Base-by-base conservation (phyloP, 92 coral and sea anemone genomes). In the Ricordea florida region DNA sequence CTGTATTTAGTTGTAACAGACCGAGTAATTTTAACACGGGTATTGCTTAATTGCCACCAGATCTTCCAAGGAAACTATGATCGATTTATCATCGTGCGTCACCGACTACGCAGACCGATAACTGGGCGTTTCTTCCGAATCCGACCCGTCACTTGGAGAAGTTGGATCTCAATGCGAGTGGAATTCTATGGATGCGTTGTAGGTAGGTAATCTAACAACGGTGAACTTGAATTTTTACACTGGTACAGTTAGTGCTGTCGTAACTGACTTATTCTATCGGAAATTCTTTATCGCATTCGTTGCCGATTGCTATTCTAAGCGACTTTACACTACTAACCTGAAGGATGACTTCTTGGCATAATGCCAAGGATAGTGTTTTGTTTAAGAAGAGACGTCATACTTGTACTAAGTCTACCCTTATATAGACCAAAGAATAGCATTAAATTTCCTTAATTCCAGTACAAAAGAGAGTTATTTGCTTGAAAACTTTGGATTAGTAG, bases 161-260 rank as follows among this genome's bases (percentile, higher is more conserved):
- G 71, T 49, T 78, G 87, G 63, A 85, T 89, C 55, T 83, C 94
- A 14, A 51, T 89, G 72, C 64, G 90, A 9, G 87, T 57, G 20
- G 90, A 84, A 72, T 85, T 89, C 66, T 74, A 79, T 26, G 94
- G 94, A 10, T 89, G 94, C n/a, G 66, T 81, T 36, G 84, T 82
- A 3, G 86, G 84, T 74, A 44, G 53, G 82, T 44, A 22, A 0
- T 18, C 58, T 16, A 16, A 13, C 0, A 21, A 11, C 5, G 11
- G 28, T 22, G 0, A 13, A 11, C 6, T 3, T 31, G 5, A 2
- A 10, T 21, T 23, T 11, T 0, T 20, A 0, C 48, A 43, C 3
- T 11, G 10, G 18, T 18, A 16, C 36, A 42, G 30, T 17, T 58
- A n/a, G 11, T 14, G 69, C 28, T 34, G 25, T 57, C n/a, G n/a